Base-by-base conservation (phyloP, 2,888 invertebrate genomes). In the Drosophila antonietae region DNA sequence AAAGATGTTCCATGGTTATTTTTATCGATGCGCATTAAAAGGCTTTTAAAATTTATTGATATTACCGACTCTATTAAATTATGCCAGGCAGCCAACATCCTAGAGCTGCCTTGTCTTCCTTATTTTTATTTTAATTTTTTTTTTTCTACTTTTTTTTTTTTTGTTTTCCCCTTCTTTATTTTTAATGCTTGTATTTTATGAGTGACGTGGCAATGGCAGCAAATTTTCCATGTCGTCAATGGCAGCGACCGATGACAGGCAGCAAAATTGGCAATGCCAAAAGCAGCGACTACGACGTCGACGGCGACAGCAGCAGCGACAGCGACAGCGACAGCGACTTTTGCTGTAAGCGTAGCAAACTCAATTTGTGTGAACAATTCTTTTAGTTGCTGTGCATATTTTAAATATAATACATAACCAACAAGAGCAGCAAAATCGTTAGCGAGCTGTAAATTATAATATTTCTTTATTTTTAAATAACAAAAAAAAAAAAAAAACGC, bases 1-100 rank as follows among this genome's bases (percentile, higher is more conserved):
- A 76, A 72, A 82, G 66, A 70, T 66, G 88, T 77, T 73, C 62
- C 72, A 70, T 70, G 76, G 69, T 58, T 83, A 71, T 82, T 83
- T 87, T 89, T 87, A 87, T 87, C 78, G 79, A 81, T 76, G 82
- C 89, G 83, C 88, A 89, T 87, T 87, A 87, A 87, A 87, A 87
- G 89, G 86, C 86, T 87, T 87, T 87, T 87, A 87, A 87, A 88
- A 89, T 86, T 89, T 86, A 87, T 89, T 87, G 89, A 86, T 81
- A 85, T 87, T 86, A 89, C 85, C 88, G 77, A 84, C 88, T 86
- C 88, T 89, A 86, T 89, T 86, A 86, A 86, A 86, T 86, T 86
- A 86, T 86, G 88, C 88, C 88, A 78, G 65, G 59, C 73, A 71
- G 65, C 49, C 73, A 65, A 28, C 68, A 63, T 63, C 66, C 71